Evolutionary conservation across 2,113 vertebrate species (phyloP).

Genomic region (Mormyrus iriodes): DNA sequence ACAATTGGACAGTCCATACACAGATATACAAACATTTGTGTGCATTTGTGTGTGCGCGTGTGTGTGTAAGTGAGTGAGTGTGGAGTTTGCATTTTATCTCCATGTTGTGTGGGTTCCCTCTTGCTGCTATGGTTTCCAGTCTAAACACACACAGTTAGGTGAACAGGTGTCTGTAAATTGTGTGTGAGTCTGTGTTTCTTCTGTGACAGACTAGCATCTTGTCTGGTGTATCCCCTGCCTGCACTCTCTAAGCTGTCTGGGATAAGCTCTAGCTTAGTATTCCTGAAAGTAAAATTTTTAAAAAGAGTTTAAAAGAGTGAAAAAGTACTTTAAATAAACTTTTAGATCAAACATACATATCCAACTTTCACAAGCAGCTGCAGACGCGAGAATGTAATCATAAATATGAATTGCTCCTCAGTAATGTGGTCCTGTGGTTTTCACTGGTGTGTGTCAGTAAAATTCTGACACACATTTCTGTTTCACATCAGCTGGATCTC

Average conservation of each 20-base stretch:
- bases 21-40: no score
- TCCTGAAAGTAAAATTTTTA: no score
- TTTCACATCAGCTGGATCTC: neutral
- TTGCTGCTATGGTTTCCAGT: neutral
- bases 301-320: neutral
- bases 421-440: neutral
- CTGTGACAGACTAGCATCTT: no score
- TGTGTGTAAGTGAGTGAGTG: no score
- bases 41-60: no score
- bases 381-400: neutral
- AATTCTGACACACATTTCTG: neutral
- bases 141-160: neutral
- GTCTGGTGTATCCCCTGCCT: no score
- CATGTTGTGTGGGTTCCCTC: neutral
- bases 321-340: neutral
- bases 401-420: neutral
- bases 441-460: neutral
- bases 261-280: no score
- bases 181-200: neutral
- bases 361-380: neutral
- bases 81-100: neutral
- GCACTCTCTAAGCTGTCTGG: no score
- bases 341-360: neutral
- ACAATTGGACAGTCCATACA: no score
- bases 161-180: neutral